Base-by-base conservation (phyloP, 2,888 invertebrate species). In the Tenodera sinensis region DNA sequence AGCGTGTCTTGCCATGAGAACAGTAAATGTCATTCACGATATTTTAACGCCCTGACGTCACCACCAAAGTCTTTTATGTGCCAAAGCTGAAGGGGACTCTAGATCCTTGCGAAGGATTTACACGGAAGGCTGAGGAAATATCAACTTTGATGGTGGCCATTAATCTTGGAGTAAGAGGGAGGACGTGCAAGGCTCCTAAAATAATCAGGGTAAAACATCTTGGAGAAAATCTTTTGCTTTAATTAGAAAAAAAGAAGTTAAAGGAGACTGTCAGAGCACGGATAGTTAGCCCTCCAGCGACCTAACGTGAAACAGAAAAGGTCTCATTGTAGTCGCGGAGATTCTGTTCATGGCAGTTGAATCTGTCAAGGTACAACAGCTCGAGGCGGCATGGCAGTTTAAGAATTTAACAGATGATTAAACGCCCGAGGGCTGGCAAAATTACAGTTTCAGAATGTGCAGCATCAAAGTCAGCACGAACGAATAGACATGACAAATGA, bases 21-120 rank as follows among this genome's bases (percentile, higher is more conserved):
- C 86, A 86, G 86, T 86, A 86, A 86, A 81, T 86, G 86, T 86
- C 86, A 86, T 86, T 86, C 86, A 86, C 12, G 86, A 30, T 86
- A 81, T 81, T 85, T 86, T 86, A 86, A 71, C 86, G 86, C 81
- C 54, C 86, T 28, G 25, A 54, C 86, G 81, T 81, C 86, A 54
- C 15, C 85, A 27, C 27, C 6, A 47, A 28, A 28, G 54, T 71
- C 86, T 28, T 86, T 86, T 86, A 86, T 86, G 30, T 86, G 86
- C 86, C 86, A n/a, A 9, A 20, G 86, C 86, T 25, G 6, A 71
- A 71, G 54, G 54, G 15, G 54, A 8, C 54, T 71, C 20, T 71
- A 71, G 54, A 71, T 71, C 54, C 54, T 25, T 14, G 54, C 20
- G 54, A 15, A 71, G 54, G 54, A 71, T 71, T 71, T 71, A 71